Percentiles rank a stretch among this genome's conserved stretches.
Conservation (phyloP, 2,113 vertebrate genomes). For the Ramphastos sulfuratus region DNA sequence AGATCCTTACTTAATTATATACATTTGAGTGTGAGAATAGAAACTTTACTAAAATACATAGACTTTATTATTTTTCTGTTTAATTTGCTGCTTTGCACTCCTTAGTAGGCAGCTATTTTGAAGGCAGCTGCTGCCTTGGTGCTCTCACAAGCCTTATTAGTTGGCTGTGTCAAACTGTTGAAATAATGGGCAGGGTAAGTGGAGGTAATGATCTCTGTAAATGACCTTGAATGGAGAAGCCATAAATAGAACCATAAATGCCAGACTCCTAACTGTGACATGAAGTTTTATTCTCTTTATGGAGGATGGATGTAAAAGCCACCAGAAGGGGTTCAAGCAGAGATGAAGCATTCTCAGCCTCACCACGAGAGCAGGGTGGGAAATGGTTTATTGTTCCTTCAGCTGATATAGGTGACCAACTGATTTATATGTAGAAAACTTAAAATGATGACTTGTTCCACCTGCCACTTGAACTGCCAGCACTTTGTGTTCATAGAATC, state of each 20-base stretch:
- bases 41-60: background rate
- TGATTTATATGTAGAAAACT: background rate
- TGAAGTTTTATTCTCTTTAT: background rate
- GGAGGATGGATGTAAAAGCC: background rate
- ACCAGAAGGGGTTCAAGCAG: background rate
- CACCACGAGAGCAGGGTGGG: background rate
- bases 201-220: background rate
- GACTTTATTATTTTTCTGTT: background rate
- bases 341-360: background rate
- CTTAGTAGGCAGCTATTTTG: background rate
- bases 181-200: background rate
- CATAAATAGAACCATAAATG: background rate
- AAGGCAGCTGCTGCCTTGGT: background rate
- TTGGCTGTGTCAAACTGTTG: background rate
- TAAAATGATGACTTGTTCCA: background rate
- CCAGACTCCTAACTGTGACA: background rate
- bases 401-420: background rate
- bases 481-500: background rate
- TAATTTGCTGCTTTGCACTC: background rate
- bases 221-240: slow-evolving; percentile 5
- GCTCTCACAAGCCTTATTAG: background rate
- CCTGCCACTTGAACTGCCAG: background rate
- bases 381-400: background rate
- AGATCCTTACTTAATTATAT: background rate
- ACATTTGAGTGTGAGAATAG: background rate